Evolutionary conservation across 1,140 invertebrate species (phyloP).

Genomic region (Diorhabda elongata): DNA sequence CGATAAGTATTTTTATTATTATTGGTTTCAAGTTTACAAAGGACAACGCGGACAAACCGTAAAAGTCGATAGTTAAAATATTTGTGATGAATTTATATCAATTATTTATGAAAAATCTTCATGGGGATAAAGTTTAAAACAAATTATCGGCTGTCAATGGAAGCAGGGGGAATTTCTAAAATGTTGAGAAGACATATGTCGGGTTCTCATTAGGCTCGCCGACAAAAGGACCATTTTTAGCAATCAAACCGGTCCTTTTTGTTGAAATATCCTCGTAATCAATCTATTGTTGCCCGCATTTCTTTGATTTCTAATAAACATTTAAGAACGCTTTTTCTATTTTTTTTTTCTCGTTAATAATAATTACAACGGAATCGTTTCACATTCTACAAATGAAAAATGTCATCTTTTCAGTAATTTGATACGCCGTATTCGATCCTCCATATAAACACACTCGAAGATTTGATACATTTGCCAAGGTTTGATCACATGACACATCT

Average conservation of each 20-base stretch:
- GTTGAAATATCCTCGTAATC: slow-evolving; percentile 9
- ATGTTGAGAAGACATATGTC: slow-evolving; percentile 20
- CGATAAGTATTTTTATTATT: no score
- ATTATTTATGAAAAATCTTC: no score
- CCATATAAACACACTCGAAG: background rate
- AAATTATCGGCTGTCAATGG: slow-evolving; percentile 17
- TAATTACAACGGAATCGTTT: background rate
- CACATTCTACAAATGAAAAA: background rate
- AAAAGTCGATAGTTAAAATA: no score
- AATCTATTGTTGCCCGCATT: slow-evolving; percentile 22
- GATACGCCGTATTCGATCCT: slow-evolving; percentile 11
- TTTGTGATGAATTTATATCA: no score
- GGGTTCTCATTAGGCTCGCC: slow-evolving; percentile 20
- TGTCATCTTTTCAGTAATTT: slow-evolving; percentile 15
- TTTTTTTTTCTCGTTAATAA: slow-evolving; percentile 10
- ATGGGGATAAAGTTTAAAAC: background rate
- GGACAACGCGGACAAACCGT: no score
- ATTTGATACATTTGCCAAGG: slow-evolving; percentile 20
- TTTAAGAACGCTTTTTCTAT: slow-evolving; percentile 11
- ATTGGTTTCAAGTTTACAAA: no score
- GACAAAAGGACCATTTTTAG: slow-evolving; percentile 19
- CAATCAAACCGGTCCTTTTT: slow-evolving; percentile 20
- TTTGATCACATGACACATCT: slow-evolving; percentile 18
- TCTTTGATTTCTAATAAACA: slow-evolving; percentile 16
- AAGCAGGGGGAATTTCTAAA: slow-evolving; percentile 12